A percentile compares a stretch with the other conserved stretches of the same genome.
Evolutionary conservation across 1,140 invertebrate species (phyloP).

Genomic region (Amphibalanus amphitrite): DNA sequence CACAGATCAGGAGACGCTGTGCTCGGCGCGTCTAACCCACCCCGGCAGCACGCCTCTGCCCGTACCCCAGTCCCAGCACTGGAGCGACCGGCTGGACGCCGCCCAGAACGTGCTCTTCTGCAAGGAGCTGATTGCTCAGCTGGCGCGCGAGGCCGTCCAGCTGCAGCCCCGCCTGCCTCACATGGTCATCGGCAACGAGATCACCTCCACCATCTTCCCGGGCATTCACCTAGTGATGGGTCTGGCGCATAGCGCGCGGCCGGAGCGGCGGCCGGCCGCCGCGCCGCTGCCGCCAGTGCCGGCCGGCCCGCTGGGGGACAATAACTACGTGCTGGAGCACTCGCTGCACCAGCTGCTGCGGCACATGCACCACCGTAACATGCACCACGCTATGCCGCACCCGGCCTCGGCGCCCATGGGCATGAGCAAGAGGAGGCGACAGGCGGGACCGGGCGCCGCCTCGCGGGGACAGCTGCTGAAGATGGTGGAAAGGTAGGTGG

Average conservation of each 20-base stretch:
- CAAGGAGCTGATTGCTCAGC: constrained; percentile 86
- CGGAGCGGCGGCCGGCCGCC: constrained; percentile 15
- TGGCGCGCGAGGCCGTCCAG: constrained; percentile 87
- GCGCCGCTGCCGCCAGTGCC: neutral
- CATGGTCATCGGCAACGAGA: constrained; percentile 92
- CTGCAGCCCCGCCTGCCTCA: constrained; percentile 81
- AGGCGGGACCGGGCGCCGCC: constrained; percentile 75
- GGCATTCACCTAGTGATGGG: constrained; percentile 61
- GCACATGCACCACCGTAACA: constrained; percentile 79
- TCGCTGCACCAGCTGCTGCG: constrained; percentile 82
- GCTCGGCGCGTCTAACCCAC: neutral
- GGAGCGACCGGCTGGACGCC: constrained; percentile 87
- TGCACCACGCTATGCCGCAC: constrained; percentile 84
- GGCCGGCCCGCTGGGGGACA: neutral
- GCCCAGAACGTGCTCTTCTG: constrained; percentile 95
- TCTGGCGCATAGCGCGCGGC: constrained; percentile 32
- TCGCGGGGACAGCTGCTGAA: constrained; percentile 69
- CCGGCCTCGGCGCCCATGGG: constrained; percentile 80
- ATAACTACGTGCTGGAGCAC: constrained; percentile 85
- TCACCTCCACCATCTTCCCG: constrained; percentile 84
- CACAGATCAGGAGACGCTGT: neutral
- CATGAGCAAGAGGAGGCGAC: constrained; percentile 65
- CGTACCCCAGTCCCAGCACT: constrained; percentile 52
- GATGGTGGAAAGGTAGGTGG: constrained; percentile 35
- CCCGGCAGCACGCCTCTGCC: constrained; percentile 7